phyloP scores from a whole-genome alignment of 2,888 invertebrate species.

The Tetragonula carbonaria region DNA sequence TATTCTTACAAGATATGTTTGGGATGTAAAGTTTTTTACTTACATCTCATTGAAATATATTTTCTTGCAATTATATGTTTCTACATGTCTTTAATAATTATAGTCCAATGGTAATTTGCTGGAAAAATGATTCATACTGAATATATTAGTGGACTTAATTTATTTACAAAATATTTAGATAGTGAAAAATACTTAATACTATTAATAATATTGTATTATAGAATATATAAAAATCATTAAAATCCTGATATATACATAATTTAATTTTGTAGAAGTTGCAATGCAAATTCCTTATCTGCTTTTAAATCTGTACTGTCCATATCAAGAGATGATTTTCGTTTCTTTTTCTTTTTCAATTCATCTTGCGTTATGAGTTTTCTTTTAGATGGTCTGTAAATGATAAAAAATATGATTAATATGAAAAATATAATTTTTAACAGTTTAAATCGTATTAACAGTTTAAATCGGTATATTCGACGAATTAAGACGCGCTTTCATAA shows the following conservation, averaged over 20 bases:
- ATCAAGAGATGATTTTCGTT: conserved; percentile 85
- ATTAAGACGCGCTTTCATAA: not conserved
- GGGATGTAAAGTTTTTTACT: conserved; percentile 44
- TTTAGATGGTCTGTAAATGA: conserved; percentile 84
- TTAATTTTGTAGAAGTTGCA: conserved; percentile 86
- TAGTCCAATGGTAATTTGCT: not conserved
- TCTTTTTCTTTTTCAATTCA: conserved; percentile 84
- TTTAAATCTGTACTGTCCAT: conserved; percentile 87
- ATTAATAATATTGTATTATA: conserved; percentile 37
- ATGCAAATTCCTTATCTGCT: conserved; percentile 91
- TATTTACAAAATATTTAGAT: conserved; percentile 23
- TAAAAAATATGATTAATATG: conserved; percentile 29
- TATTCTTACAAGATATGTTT: conserved; percentile 26
- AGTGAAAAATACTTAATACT: conserved; percentile 9
- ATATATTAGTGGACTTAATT: not conserved
- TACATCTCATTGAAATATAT: conserved; percentile 47
- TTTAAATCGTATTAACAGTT: no score
- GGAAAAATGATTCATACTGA: not conserved
- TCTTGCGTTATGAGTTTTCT: conserved; percentile 85
- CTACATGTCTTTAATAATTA: conserved; percentile 18
- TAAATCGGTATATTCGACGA: not conserved
- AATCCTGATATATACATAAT: conserved; percentile 42
- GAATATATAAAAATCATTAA: conserved; percentile 44
- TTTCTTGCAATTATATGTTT: conserved; percentile 20
- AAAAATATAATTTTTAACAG: no score